phyloP scores from a whole-genome alignment of 2,888 invertebrate genomes.

The Autographa pulchrina region DNA sequence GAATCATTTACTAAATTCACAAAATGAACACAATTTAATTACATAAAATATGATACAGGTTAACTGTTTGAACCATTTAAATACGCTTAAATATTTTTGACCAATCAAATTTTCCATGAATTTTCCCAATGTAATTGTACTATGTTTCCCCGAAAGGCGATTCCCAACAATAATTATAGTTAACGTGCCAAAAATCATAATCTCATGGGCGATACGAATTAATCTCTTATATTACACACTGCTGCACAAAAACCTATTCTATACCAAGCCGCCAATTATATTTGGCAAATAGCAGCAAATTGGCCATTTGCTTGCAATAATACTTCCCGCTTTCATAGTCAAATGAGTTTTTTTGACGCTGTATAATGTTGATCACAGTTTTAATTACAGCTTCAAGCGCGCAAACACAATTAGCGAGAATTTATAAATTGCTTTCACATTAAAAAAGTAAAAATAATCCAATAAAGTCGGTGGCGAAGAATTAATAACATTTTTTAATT shows the following conservation, averaged over 20 bases:
- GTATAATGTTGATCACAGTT: conserved; percentile 40
- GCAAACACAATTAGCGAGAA: conserved; percentile 22
- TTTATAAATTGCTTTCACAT: conserved; percentile 21
- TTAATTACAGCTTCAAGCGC: conserved; percentile 35
- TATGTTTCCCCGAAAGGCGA: conserved; percentile 17
- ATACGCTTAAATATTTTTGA: not conserved
- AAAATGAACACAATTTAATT: not conserved
- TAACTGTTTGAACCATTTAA: not conserved
- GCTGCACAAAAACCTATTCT: conserved; percentile 75
- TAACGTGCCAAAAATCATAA: conserved; percentile 80
- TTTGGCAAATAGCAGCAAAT: conserved; percentile 83
- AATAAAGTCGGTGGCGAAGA: not conserved
- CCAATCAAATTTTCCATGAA: not conserved
- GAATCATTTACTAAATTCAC: no score
- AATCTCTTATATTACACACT: conserved; percentile 78
- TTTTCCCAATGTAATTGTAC: not conserved
- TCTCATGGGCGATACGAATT: conserved; percentile 77
- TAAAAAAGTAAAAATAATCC: conserved; percentile 1
- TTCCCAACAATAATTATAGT: conserved; percentile 30
- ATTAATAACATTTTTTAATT: not conserved
- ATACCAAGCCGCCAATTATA: conserved; percentile 76
- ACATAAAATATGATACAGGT: not conserved
- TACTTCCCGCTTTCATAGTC: conserved; percentile 79
- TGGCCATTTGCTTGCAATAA: conserved; percentile 79
- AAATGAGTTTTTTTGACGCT: conserved; percentile 67